phyloP scores from a whole-genome alignment of 1,140 invertebrate species.

The Muscidifurax raptorellus region DNA sequence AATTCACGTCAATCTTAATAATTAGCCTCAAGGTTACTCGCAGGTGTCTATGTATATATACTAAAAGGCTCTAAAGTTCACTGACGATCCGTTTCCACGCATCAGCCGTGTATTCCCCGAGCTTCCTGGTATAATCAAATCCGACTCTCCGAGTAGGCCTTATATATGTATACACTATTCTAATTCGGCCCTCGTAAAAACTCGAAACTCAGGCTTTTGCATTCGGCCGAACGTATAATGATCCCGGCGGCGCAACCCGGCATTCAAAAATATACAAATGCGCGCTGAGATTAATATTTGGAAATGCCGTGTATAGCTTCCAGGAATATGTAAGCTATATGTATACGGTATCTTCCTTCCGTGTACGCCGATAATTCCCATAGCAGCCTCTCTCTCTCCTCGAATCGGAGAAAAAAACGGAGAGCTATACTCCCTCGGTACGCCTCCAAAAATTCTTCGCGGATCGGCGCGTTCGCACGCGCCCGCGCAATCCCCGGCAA shows the following conservation, averaged over 20 bases:
- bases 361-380: constrained; percentile 5
- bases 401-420: not conserved
- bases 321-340: not conserved
- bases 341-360: not conserved
- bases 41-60: not conserved
- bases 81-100: too few species aligned
- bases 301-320: constrained; percentile 15
- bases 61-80: not conserved
- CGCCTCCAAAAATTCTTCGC: constrained; percentile 27
- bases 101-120: too few species aligned
- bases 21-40: not conserved
- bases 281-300: constrained; percentile 26
- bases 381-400: not conserved
- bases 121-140: constrained; percentile 29
- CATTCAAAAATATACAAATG: not conserved
- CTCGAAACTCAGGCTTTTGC: constrained; percentile 13
- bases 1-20: not conserved
- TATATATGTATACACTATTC: constrained; percentile 7
- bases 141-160: not conserved
- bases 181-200: constrained; percentile 34
- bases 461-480: constrained; percentile 25
- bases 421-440: not conserved
- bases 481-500: constrained; percentile 39
- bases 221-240: constrained; percentile 26
- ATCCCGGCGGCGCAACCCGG: not conserved